phyloP scores from a whole-genome alignment of 2,888 invertebrate genomes.

The Hypsopygia costalis region DNA sequence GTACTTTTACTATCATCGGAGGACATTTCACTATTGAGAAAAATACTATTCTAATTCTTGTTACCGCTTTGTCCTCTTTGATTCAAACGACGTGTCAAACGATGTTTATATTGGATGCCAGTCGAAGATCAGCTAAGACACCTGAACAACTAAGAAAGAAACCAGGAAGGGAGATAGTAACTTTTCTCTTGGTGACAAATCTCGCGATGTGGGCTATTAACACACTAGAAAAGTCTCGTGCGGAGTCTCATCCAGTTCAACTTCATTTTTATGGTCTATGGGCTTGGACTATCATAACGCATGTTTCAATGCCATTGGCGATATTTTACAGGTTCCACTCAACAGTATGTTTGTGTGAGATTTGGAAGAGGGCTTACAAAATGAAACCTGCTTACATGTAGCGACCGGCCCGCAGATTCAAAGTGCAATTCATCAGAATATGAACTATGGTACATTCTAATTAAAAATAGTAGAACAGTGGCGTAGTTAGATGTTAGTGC shows the following conservation, averaged over 20 bases:
- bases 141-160: conserved; percentile 91
- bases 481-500: conserved; percentile 61
- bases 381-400: conserved; percentile 93
- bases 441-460: conserved; percentile 49
- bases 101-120: conserved; percentile 94
- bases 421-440: conserved; percentile 33
- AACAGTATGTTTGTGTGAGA: conserved; percentile 96
- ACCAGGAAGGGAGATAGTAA: conserved; percentile 96
- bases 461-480: conserved; percentile 31
- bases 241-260: conserved; percentile 95
- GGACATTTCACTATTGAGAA: conserved; percentile 92
- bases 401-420: conserved; percentile 65
- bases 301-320: conserved; percentile 95
- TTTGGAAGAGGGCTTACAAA: conserved; percentile 98
- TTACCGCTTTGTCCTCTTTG: conserved; percentile 91
- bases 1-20: conserved; percentile 95
- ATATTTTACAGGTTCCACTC: conserved; percentile 98
- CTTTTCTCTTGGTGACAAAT: conserved; percentile 94
- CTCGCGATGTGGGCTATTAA: conserved; percentile 97
- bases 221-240: conserved; percentile 93
- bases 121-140: conserved; percentile 90
- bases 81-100: conserved; percentile 95
- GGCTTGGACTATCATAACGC: conserved; percentile 98
- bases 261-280: conserved; percentile 94
- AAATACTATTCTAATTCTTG: conserved; percentile 89